A percentile compares a stretch with the other conserved stretches of the same genome.
Evolutionary conservation across 2,113 vertebrate species (phyloP).

Genomic region (Entelurus aequoreus): DNA sequence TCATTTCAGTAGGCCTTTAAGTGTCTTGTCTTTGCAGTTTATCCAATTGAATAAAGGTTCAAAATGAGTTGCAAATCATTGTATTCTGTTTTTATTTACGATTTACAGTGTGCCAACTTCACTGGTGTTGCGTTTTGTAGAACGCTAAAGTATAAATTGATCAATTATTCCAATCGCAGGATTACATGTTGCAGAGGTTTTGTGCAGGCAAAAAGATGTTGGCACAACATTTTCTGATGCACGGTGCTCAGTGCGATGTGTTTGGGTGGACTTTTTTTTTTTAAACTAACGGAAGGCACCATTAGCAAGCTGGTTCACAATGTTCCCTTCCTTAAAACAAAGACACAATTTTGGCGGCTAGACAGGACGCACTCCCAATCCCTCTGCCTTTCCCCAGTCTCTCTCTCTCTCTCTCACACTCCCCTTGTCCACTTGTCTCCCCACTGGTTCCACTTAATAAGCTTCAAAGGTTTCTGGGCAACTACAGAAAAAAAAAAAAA

Average conservation of each 20-base stretch:
- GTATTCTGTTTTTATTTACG: too few species aligned
- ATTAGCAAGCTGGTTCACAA: constrained; percentile 54
- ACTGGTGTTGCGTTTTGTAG: too few species aligned
- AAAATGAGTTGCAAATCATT: too few species aligned
- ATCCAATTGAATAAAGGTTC: too few species aligned
- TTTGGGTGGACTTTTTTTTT: constrained; percentile 12
- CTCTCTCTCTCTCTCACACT: constrained; percentile 11
- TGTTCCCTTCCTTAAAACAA: constrained; percentile 66
- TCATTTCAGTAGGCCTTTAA: too few species aligned
- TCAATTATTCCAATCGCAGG: too few species aligned
- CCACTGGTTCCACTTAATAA: constrained; percentile 75
- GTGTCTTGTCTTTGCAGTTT: too few species aligned
- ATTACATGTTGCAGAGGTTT: too few species aligned
- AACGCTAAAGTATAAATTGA: too few species aligned
- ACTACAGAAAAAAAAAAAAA: constrained; percentile 63
- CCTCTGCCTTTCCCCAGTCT: constrained; percentile 31
- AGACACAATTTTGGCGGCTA: constrained; percentile 53
- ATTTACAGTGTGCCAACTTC: too few species aligned
- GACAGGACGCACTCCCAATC: constrained; percentile 51
- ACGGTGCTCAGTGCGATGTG: constrained; percentile 7
- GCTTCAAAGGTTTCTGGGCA: constrained; percentile 77
- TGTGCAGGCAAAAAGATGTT: constrained; percentile 4
- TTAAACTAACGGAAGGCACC: constrained; percentile 23
- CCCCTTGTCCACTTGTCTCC: constrained; percentile 59
- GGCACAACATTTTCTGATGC: constrained; percentile 13